Percentiles rank a stretch among this genome's conserved stretches.
phyloP scores from a whole-genome alignment of 2,888 invertebrate genomes.

The Heliothis peltigera region DNA sequence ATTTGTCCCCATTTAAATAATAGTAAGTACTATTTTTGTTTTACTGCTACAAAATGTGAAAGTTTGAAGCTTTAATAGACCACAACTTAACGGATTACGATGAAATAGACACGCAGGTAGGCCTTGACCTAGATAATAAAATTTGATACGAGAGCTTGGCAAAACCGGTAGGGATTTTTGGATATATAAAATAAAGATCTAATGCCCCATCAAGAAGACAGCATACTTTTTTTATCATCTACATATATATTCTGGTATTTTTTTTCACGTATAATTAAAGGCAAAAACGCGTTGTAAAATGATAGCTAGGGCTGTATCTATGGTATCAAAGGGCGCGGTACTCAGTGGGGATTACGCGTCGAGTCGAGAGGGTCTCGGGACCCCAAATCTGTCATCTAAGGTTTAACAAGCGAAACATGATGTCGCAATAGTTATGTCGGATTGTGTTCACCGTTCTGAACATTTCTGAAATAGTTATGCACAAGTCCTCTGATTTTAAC shows the following conservation, averaged over 20 bases:
- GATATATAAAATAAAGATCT: too few species aligned
- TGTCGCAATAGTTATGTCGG: conserved; percentile 12
- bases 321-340: conserved; percentile 12
- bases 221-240: too few species aligned
- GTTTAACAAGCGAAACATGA: conserved; percentile 32
- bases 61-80: neutral
- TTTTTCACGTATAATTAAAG: conserved; percentile 19
- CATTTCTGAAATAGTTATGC: conserved; percentile 8
- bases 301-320: conserved; percentile 35
- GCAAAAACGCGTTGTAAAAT: conserved; percentile 25
- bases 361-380: conserved; percentile 19
- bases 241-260: too few species aligned
- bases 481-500: neutral
- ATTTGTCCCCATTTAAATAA: too few species aligned
- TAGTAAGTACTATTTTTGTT: too few species aligned
- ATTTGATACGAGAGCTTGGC: neutral
- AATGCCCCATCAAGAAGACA: neutral
- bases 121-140: neutral
- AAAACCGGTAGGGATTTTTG: neutral
- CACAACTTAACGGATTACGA: neutral
- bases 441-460: conserved; percentile 17
- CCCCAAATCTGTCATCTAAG: conserved; percentile 45
- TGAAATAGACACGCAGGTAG: neutral
- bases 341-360: conserved; percentile 20
- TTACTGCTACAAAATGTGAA: neutral